Conservation (phyloP, 2,797 vertebrate species). For the Epinephelus coioides region DNA sequence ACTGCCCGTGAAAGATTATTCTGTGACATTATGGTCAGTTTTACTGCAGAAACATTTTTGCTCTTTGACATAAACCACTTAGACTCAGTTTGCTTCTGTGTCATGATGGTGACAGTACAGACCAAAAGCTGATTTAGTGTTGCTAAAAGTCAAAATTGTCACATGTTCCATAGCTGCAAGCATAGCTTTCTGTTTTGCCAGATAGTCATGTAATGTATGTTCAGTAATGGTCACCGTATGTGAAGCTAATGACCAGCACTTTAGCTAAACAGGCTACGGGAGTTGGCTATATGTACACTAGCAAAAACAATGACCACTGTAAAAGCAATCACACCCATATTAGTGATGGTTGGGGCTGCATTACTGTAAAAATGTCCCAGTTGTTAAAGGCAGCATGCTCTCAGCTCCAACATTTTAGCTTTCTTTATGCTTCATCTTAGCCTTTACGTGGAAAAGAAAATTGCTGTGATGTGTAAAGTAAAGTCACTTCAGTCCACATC, state of each 20-base stretch:
- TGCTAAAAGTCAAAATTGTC: background rate
- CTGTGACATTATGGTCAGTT: background rate
- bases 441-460: constrained; percentile 26
- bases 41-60: background rate
- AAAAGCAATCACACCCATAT: constrained; percentile 30
- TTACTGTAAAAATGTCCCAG: constrained; percentile 35
- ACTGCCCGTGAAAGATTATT: no score
- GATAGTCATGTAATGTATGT: background rate
- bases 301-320: constrained; percentile 20
- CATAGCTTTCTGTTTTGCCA: background rate
- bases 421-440: constrained; percentile 1
- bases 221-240: background rate
- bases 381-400: constrained; percentile 1
- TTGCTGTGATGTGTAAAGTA: constrained; percentile 28
- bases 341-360: background rate
- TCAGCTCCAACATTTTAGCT: background rate
- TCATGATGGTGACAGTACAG: background rate
- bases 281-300: background rate
- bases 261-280: background rate
- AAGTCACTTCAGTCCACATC: constrained; percentile 27
- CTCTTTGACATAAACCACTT: background rate
- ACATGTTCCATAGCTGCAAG: background rate
- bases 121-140: background rate
- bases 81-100: background rate
- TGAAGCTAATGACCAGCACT: constrained; percentile 1